Evolutionary conservation across 2,888 invertebrate species (phyloP), one percentile per base, ranked within the genome.

Genomic region (Smittia aterrima): DNA sequence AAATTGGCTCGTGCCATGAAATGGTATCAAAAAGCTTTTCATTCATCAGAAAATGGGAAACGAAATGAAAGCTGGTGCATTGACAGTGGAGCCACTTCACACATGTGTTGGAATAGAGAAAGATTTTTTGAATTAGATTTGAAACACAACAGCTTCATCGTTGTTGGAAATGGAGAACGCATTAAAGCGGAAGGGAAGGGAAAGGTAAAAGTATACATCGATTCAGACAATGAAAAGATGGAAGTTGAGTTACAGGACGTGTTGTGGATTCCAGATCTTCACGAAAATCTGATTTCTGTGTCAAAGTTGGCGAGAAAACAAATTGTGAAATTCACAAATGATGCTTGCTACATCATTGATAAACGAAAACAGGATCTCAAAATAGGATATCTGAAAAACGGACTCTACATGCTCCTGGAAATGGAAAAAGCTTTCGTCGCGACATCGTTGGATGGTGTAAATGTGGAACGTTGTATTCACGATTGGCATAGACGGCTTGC

Each of bases 401-500:
- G 20, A 20, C 4, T 67, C 1, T 41, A 40, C 20, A 7, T 16
- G 1, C 7, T 47, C n/a, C 9, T 1, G 11, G 20, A 20, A 1
- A 3, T 40, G 9, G 2, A 20, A 6, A 1, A 22, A 40, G 11
- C 6, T 11, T 38, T 7, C 18, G 11, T 16, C 1, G 16, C 16
- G 62, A 22, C 18, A 22, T 20, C 18, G 62, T 22, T 62, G 32
- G 18, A 38, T 9, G 32, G 9, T 6, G 32, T 6, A 32, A 32
- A 32, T 3, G 32, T 6, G 9, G 4, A 32, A 32, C 9, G 3
- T n/a, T 71, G 70, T 13, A 24, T 54, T 1, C 54, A 71, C 20
- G 54, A 71, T 1, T 73, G 73, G 73, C 73, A 66, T 20, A 18
- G 16, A 1, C 9, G 6, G 7, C 18, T 71, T 3, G 22, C 22